These are phyloP conservation scores for Musca vetustissima DNA, from an alignment of 1,140 invertebrate species.

Conservation along the genomic window DNA sequence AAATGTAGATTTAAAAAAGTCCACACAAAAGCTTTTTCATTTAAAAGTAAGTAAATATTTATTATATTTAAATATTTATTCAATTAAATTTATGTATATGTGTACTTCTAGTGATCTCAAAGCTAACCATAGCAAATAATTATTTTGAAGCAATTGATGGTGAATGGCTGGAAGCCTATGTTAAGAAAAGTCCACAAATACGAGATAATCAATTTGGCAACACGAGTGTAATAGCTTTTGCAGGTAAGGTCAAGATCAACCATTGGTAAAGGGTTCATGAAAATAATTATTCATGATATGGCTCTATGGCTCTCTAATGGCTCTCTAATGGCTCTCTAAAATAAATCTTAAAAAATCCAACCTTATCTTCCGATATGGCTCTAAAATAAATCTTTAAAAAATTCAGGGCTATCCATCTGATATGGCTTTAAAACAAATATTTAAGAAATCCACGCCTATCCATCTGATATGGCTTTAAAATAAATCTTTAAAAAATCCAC, in stretches of 20 bases:
- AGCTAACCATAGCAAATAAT: constrained; percentile 45
- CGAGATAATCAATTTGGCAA: constrained; percentile 44
- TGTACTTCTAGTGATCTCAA: constrained; percentile 38
- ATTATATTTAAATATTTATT: background rate
- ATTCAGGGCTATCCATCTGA: no score
- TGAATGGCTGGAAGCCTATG: constrained; percentile 46
- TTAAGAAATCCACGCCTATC: no score
- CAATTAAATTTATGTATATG: background rate
- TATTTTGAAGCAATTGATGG: constrained; percentile 42
- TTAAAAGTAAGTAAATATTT: constrained; percentile 41
- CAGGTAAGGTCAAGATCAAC: constrained; percentile 27
- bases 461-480: no score
- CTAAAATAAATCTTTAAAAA: no score
- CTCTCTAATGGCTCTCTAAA: no score
- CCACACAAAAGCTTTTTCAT: constrained; percentile 61
- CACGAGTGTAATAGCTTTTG: constrained; percentile 48
- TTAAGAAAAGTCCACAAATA: constrained; percentile 41
- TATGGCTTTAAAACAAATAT: no score
- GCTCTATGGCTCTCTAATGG: no score
- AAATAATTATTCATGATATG: no score
- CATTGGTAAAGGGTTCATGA: no score
- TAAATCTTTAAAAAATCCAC: no score
- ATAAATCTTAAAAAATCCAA: no score
- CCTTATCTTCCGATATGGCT: no score
- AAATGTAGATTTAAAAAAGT: constrained; percentile 62